Conservation (phyloP, 30 jellyfish, hydroid and myxozoan species). For the Phacellophora camtschatica region DNA sequence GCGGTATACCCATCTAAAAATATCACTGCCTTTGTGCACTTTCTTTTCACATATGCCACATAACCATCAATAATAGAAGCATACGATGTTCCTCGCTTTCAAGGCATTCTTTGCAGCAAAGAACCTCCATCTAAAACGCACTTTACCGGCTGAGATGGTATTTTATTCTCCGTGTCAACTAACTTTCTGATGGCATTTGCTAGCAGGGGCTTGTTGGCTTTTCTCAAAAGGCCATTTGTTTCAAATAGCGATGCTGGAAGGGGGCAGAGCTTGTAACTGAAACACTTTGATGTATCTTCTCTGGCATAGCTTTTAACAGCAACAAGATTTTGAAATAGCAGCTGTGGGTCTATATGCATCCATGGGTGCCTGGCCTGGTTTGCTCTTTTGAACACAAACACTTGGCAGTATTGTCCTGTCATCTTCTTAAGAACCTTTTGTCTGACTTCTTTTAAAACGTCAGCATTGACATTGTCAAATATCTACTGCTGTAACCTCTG, state of each 20-base stretch:
- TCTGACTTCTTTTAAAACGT: background rate
- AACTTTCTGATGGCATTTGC: slow-evolving; percentile 6
- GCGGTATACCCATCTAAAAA: slow-evolving; percentile 41
- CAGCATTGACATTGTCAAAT: background rate
- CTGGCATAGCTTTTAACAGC: slow-evolving; percentile 12
- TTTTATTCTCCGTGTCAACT: background rate
- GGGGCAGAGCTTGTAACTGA: slow-evolving; percentile 36
- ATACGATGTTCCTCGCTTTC: slow-evolving; percentile 39
- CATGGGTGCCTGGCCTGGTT: slow-evolving; percentile 12
- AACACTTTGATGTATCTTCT: slow-evolving; percentile 7
- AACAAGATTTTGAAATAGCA: slow-evolving; percentile 50
- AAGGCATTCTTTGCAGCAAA: slow-evolving; percentile 28
- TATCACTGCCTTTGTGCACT: slow-evolving; percentile 19
- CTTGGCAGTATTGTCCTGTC: background rate
- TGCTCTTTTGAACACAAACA: background rate
- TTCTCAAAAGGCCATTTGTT: slow-evolving; percentile 3
- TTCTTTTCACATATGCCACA: slow-evolving; percentile 26
- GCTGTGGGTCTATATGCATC: slow-evolving; percentile 45
- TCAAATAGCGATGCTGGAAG: slow-evolving; percentile 48
- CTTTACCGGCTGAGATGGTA: slow-evolving; percentile 23
- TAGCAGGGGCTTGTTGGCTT: slow-evolving; percentile 37
- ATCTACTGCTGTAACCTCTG: background rate
- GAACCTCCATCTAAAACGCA: background rate
- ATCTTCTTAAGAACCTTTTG: background rate
- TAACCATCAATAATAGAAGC: slow-evolving; percentile 39